Evolutionary conservation across 2,797 vertebrate species (phyloP), one percentile per base, ranked within the genome.

Genomic region (Coreius guichenoti): DNA sequence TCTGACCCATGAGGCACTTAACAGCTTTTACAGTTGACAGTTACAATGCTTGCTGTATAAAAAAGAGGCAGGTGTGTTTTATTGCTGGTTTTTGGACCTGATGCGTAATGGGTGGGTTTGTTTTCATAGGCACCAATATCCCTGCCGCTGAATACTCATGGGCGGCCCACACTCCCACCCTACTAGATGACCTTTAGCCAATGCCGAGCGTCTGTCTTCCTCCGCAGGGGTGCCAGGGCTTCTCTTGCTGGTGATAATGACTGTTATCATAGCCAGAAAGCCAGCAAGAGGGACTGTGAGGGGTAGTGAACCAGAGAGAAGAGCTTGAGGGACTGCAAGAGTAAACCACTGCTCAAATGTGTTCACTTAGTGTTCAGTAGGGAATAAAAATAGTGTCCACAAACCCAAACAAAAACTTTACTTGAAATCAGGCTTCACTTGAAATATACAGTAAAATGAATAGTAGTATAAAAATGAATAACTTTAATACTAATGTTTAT

Each of bases 221-320:
- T 82, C 87, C 17, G 63, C 70, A 49, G 87, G 85, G 86, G 86
- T 81, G 81, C 81, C 84, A 86, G 73, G 76, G 51, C 84, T 82
- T 87, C 81, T 81, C 45, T 39, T 31, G 74, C 58, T 58, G 78
- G 83, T 47, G 88, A 87, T 88, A 90, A 91, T 91, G 81, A 89
- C 87, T 88, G 82, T 88, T 84, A 87, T 89, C 73, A 88, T 82
- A 72, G 47, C n/a, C 65, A 79, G 84, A 85, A 65, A 61, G 85
- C 33, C 36, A 63, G 26, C 47, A 23, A 56, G n/a, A 51, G 21
- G 29, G 51, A 36, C 26, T 4, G 49, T 26, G 51, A 75, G 70
- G 58, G 31, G 70, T 39, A 47, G 23, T 29, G 51, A 56, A 58
- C 21, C 68, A 81, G 39, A 81, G 68, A 51, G 69, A 68, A 67